Base-by-base conservation (phyloP, 2,888 invertebrate genomes). In the Sminthurides aquaticus region DNA sequence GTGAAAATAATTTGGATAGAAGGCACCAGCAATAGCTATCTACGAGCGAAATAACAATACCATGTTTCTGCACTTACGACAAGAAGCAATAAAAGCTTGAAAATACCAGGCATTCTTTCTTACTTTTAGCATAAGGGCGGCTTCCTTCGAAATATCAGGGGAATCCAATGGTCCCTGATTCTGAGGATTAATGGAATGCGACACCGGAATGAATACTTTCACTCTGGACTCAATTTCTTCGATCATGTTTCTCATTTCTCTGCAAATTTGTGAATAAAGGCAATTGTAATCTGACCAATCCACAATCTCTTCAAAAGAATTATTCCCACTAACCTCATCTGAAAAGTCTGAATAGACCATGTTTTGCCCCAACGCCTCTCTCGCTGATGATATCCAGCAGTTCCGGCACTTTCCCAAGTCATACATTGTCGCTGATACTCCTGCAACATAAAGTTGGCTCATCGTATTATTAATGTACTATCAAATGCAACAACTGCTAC, bases 1-100 rank as follows among this genome's bases (percentile, higher is more conserved):
- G 27, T 87, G 79, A 79, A 91, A 96, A 79, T 90, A 96, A 78
- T 95, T 87, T 0, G 97, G 97, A 80, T 94, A 97, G 79, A 94
- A 94, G 0, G 95, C 94, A 1, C 90, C 92, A 67, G 88, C 87
- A 49, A 91, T 80, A 11, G 88, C 82, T 49, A 90, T 78, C 88
- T 89, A 77, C 5, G 75, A 68, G 49, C 20, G 24, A 54, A 26
- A 60, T 26, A 18, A 15, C 26, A 26, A 49, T 26, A 24, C 15
- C n/a, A n/a, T n/a, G n/a, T n/a, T n/a, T n/a, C n/a, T n/a, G n/a
- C n/a, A n/a, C n/a, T n/a, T n/a, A n/a, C n/a, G n/a, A n/a, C n/a
- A n/a, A n/a, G n/a, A n/a, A n/a, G n/a, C n/a, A 3, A 56, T 8
- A n/a, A 27, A 26, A 11, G 22, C 18, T 49, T 24, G 3, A 26